Conservation (phyloP, 1,140 invertebrate genomes). For the Drosophila simulans region DNA sequence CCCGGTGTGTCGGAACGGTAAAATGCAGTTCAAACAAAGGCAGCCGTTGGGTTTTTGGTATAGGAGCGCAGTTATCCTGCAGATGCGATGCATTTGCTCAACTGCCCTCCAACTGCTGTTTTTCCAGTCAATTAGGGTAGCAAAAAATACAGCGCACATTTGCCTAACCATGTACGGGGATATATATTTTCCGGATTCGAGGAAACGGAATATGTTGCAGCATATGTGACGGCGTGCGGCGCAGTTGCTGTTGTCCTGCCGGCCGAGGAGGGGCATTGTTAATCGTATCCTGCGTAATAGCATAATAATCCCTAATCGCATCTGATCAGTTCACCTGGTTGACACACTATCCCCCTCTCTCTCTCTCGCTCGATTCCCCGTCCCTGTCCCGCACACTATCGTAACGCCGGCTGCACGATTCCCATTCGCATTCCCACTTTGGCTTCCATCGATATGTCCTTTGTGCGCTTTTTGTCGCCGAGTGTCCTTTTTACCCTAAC, state of each 20-base stretch:
- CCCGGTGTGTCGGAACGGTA: conserved; percentile 65
- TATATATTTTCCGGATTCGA: conserved; percentile 18
- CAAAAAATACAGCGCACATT: conserved; percentile 70
- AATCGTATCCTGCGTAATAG: conserved; percentile 83
- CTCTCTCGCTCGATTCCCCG: not conserved
- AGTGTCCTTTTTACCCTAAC: conserved; percentile 46
- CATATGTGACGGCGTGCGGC: conserved; percentile 80
- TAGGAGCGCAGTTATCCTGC: conserved; percentile 33
- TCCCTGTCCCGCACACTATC: not conserved
- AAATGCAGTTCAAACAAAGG: conserved; percentile 76
- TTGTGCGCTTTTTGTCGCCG: conserved; percentile 60
- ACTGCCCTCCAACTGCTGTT: conserved; percentile 30
- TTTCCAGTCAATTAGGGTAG: conserved; percentile 82
- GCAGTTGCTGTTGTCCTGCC: conserved; percentile 60
- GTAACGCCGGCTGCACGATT: conserved; percentile 67
- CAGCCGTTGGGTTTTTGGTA: conserved; percentile 53
- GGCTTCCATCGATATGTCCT: conserved; percentile 66
- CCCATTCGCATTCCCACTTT: conserved; percentile 34
- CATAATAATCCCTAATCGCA: conserved; percentile 83
- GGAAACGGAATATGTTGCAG: conserved; percentile 38
- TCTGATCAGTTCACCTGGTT: conserved; percentile 82
- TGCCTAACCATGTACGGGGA: conserved; percentile 51
- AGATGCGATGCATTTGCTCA: conserved; percentile 57
- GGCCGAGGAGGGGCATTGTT: conserved; percentile 64
- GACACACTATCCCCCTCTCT: conserved; percentile 33